Percentiles rank a stretch among this genome's conserved stretches.
These are phyloP conservation scores for Ceratothoa steindachneri DNA, from an alignment of 2,888 invertebrate species.

Conservation along the genomic window DNA sequence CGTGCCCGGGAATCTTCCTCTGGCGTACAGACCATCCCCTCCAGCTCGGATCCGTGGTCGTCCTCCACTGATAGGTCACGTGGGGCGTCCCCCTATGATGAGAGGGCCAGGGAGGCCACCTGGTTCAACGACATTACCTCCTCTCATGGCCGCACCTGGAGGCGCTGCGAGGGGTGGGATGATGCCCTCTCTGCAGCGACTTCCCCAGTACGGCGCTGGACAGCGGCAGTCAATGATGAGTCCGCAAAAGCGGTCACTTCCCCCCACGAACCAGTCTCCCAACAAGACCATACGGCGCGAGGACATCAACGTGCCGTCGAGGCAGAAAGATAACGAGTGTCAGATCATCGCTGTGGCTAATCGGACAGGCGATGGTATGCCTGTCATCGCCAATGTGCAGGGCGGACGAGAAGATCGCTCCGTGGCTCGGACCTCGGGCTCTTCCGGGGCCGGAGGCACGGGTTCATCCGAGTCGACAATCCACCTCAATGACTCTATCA, in stretches of 20 bases:
- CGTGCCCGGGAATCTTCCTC: conserved; percentile 30
- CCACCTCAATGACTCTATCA: conserved; percentile 69
- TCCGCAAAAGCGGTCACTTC: conserved; percentile 16
- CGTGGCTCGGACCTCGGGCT: conserved; percentile 35
- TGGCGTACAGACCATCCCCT: conserved; percentile 43
- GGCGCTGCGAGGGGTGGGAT: conserved; percentile 37
- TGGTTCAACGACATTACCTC: conserved; percentile 37
- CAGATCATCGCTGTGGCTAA: conserved; percentile 71
- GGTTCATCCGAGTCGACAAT: conserved; percentile 57
- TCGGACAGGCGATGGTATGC: conserved; percentile 64
- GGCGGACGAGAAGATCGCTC: conserved; percentile 53
- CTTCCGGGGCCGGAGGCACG: conserved; percentile 49
- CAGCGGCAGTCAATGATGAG: conserved; percentile 22
- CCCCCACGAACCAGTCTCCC: conserved; percentile 24
- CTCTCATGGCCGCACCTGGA: conserved; percentile 43
- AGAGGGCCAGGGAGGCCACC: conserved; percentile 42
- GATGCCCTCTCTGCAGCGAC: conserved; percentile 52
- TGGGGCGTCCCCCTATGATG: conserved; percentile 24
- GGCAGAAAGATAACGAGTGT: conserved; percentile 70
- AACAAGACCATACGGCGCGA: conserved; percentile 56
- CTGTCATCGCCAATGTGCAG: conserved; percentile 71
- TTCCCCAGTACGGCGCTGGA: conserved; percentile 51
- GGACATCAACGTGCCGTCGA: conserved; percentile 65
- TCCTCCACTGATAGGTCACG: conserved; percentile 38
- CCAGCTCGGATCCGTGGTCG: conserved; percentile 42